phyloP scores from a whole-genome alignment of 2,888 invertebrate species.

The Pelosia muscerda region DNA sequence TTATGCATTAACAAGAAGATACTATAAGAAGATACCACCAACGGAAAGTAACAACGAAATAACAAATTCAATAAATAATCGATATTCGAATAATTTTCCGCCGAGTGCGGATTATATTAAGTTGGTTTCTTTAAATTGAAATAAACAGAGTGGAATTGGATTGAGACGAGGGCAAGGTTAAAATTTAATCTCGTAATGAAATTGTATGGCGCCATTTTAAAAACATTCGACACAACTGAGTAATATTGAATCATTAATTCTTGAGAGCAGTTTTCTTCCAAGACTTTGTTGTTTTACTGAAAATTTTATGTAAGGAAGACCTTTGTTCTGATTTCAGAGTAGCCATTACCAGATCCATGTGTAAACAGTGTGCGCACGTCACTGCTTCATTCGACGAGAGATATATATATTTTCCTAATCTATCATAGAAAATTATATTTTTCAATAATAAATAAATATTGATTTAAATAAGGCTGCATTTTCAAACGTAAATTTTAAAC shows the following conservation, averaged over 20 bases:
- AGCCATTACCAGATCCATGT: neutral
- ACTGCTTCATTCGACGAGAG: conserved; percentile 1
- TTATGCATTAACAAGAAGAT: too few species aligned
- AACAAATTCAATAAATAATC: conserved; percentile 3
- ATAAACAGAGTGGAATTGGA: neutral
- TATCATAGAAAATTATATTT: neutral
- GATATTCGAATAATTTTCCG: neutral
- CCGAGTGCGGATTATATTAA: neutral
- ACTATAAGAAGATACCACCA: neutral
- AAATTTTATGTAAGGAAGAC: neutral
- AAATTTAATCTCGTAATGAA: conserved; percentile 1
- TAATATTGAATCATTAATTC: neutral
- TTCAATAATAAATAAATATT: too few species aligned
- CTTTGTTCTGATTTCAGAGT: conserved; percentile 1
- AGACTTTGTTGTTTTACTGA: neutral
- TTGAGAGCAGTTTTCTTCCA: neutral
- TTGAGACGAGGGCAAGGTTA: conserved; percentile 1
- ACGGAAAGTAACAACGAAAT: neutral
- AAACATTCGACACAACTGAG: neutral
- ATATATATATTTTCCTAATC: neutral
- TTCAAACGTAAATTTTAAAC: too few species aligned
- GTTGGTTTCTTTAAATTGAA: conserved; percentile 1
- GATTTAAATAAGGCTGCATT: neutral
- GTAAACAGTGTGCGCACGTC: neutral
- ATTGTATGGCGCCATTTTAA: neutral